These are phyloP conservation scores for Drosophila athabasca DNA, from an alignment of 1,140 invertebrate species.

Conservation along the genomic window DNA sequence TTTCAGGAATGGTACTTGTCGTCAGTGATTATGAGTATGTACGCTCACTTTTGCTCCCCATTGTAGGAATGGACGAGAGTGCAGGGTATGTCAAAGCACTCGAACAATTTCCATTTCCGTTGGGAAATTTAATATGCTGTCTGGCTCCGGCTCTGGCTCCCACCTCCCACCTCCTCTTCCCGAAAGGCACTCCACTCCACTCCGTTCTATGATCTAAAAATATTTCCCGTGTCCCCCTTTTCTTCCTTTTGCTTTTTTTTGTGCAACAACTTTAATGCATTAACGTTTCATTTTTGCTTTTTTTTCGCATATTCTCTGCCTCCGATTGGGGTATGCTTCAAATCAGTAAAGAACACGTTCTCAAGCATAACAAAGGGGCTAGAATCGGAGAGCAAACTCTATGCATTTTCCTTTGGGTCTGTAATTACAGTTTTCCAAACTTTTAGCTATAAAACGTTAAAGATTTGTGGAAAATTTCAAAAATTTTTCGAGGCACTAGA, in stretches of 20 bases:
- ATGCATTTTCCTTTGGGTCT: too few relatives aligned
- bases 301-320: not conserved
- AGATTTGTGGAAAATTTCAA: too few relatives aligned
- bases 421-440: too few relatives aligned
- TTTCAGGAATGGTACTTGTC: too few relatives aligned
- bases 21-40: too few relatives aligned
- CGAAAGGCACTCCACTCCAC: not conserved
- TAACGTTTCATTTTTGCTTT: not conserved
- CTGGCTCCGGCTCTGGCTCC: not conserved
- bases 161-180: not conserved
- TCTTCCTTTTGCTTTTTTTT: conserved; percentile 7
- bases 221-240: conserved; percentile 34
- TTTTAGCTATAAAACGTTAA: too few relatives aligned
- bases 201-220: conserved; percentile 21
- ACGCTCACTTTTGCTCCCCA: too few relatives aligned
- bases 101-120: conserved; percentile 37
- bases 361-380: too few relatives aligned
- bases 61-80: too few relatives aligned
- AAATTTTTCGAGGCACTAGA: not conserved
- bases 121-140: conserved; percentile 41
- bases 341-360: too few relatives aligned
- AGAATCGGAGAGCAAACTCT: too few relatives aligned
- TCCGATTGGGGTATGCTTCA: too few relatives aligned
- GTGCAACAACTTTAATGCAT: conserved; percentile 16
- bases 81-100: not conserved